A percentile compares a stretch with the other conserved stretches of the same genome.
phyloP scores from a whole-genome alignment of 1,140 invertebrate genomes.

The Pogonomyrmex californicus region DNA sequence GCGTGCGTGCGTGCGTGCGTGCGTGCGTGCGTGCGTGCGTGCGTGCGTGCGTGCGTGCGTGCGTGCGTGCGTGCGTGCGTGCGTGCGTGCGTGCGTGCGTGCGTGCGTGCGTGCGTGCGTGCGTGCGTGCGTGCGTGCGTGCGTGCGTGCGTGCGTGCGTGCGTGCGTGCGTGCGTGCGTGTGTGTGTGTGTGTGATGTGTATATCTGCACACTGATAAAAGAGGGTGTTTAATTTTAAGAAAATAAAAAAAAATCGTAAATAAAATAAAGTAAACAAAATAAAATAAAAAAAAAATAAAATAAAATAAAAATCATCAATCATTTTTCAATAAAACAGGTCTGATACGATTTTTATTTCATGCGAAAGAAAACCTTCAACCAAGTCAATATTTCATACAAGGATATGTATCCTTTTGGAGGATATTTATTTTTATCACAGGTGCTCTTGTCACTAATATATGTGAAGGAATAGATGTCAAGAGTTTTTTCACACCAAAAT shows the following conservation, averaged over 20 bases:
- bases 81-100: no score
- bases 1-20: no score
- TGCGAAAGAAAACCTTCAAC: conserved; percentile 88
- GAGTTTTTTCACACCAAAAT: conserved; percentile 88
- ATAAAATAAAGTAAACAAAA: not conserved
- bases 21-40: no score
- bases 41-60: no score
- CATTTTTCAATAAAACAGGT: conserved; percentile 76
- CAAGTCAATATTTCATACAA: conserved; percentile 91
- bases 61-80: no score
- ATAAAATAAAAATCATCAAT: not conserved
- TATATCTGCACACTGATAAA: no score
- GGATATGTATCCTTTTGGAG: conserved; percentile 91
- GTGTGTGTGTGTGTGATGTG: no score
- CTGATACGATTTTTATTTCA: conserved; percentile 87
- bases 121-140: no score
- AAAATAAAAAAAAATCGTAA: not conserved
- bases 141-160: no score
- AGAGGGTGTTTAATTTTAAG: no score
- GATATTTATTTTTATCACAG: conserved; percentile 89
- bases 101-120: no score
- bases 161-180: no score
- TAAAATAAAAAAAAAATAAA: not conserved
- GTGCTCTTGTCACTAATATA: conserved; percentile 88
- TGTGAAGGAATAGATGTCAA: conserved; percentile 86